Base-by-base conservation (phyloP, 2,888 invertebrate species). In the Apodemia duryi region DNA sequence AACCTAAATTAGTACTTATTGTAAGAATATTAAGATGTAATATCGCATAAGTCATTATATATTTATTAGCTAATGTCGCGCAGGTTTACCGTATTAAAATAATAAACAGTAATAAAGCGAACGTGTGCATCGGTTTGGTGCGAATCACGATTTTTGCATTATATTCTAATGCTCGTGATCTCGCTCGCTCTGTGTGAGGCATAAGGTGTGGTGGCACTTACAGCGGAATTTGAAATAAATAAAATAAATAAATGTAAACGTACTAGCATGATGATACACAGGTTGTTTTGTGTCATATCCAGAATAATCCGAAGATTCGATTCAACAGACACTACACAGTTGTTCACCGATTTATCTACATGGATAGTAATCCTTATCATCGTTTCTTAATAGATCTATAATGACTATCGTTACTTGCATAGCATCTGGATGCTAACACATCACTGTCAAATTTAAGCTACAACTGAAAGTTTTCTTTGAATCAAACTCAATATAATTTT, bases 61-160 rank as follows among this genome's bases (percentile, higher is more conserved):
- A 60, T 60, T 35, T 60, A 60, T 60, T 60, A 60, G 57, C 57
- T 35, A 60, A 57, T 66, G 67, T 65, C 66, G 57, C 43, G 32
- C n/a, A 71, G 71, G 76, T 77, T 75, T 71, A 74, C 69, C 66
- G 72, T 79, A 75, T 78, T 79, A 74, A 75, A 78, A 75, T 82
- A 79, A 81, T 79, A 73, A 72, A 68, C 66, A 65, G 72, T 77
- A 74, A 77, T 80, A 79, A 77, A 77, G 70, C 71, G 71, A 75
- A 70, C 80, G 76, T 80, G 78, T 79, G 70, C 67, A 67, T 57
- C 63, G 64, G 70, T 70, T 72, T 72, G 71, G 77, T 78, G 79
- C 74, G 73, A 75, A 80, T 80, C 85, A 85, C 85, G 85, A 84
- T 69, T 77, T 73, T 73, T 79, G 76, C 77, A 79, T 82, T 81